A percentile compares a stretch with the other conserved stretches of the same genome.
Conservation (phyloP, 2,797 vertebrate genomes). For the Myripristis murdjan region DNA sequence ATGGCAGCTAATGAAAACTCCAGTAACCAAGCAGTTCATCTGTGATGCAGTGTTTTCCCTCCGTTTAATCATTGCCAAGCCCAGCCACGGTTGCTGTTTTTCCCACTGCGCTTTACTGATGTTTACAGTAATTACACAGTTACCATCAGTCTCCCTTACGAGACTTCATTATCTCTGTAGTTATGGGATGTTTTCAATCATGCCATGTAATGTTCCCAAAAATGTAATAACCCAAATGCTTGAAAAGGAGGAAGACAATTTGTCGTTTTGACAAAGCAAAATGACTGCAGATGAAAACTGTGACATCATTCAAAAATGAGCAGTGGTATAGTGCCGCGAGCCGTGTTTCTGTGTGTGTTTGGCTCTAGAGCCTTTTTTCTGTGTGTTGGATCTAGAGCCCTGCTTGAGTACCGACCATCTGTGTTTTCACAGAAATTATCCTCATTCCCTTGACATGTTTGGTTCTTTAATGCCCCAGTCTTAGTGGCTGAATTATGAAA, state of each 20-base stretch:
- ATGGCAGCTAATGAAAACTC: constrained; percentile 34
- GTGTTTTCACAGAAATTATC: constrained; percentile 24
- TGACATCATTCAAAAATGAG: constrained; percentile 53
- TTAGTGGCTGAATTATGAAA: constrained; percentile 44
- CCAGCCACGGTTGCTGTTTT: constrained; percentile 47
- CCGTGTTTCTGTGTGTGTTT: constrained; percentile 32
- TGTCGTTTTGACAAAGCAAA: constrained; percentile 48
- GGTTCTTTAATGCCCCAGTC: constrained; percentile 24
- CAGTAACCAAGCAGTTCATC: constrained; percentile 56
- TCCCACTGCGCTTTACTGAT: constrained; percentile 67
- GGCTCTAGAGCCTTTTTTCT: constrained; percentile 33
- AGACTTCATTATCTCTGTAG: constrained; percentile 76
- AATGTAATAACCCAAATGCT: constrained; percentile 8
- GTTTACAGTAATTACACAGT: constrained; percentile 72
- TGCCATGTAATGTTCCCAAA: constrained; percentile 54
- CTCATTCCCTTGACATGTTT: constrained; percentile 46
- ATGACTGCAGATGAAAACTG: constrained; percentile 60
- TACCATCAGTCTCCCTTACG: constrained; percentile 60
- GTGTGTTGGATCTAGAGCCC: constrained; percentile 38
- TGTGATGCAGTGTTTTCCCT: constrained; percentile 40
- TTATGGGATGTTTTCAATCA: constrained; percentile 60
- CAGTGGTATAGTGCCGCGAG: constrained; percentile 37
- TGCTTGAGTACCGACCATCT: constrained; percentile 60
- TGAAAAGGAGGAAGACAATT: constrained; percentile 51
- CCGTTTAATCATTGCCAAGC: constrained; percentile 53